phyloP scores from a whole-genome alignment of 2,797 vertebrate species.

The Vipera ursinii region DNA sequence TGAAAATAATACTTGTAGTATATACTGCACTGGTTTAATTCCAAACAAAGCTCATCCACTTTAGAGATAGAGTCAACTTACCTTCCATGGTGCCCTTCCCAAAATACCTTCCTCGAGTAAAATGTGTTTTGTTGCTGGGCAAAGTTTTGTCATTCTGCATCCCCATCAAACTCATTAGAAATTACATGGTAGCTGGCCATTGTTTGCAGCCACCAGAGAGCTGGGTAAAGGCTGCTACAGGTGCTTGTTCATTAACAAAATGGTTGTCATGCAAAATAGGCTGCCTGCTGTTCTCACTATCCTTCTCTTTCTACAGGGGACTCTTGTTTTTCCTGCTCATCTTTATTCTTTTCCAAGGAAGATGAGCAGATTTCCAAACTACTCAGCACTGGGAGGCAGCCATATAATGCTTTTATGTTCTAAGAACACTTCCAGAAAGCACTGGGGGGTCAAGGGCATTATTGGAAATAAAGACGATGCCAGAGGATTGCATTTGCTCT shows the following conservation, averaged over 20 bases:
- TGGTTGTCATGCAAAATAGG: background rate
- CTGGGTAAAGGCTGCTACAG: background rate
- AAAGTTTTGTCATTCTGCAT: background rate
- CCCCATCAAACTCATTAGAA: background rate
- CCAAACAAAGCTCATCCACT: background rate
- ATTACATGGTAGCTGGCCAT: background rate
- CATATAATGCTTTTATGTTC: background rate
- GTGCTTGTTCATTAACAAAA: background rate
- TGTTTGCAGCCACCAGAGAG: background rate
- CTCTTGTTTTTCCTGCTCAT: background rate
- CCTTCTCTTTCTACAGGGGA: background rate
- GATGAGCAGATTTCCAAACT: background rate
- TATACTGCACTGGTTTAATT: background rate
- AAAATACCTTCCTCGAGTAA: background rate
- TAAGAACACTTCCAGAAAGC: background rate
- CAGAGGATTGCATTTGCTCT: background rate
- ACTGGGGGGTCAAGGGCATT: background rate
- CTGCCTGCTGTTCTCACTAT: background rate
- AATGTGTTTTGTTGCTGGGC: background rate
- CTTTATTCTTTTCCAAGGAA: background rate
- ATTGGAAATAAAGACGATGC: background rate
- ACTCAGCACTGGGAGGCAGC: background rate
- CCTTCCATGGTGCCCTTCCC: background rate
- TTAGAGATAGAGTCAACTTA: background rate
- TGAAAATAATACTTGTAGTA: background rate